Evolutionary conservation across 92 coral and sea anemone genomes (phyloP).

Genomic region (Siderastrea radians): DNA sequence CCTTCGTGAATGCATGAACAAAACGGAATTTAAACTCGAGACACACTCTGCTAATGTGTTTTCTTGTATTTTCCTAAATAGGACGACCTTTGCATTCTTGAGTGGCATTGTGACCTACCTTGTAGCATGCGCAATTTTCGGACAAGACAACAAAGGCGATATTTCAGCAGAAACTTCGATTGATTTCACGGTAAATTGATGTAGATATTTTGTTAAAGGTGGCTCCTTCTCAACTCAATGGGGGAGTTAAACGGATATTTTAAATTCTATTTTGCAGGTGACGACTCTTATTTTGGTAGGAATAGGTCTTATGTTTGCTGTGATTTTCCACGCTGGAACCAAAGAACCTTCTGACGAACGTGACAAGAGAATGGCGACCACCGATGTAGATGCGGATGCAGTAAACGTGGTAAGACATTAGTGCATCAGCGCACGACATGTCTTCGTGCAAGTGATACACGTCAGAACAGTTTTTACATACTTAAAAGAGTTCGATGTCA

Average conservation of each 20-base stretch:
- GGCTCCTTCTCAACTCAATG: background rate
- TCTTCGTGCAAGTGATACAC: no score
- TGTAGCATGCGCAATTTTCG: background rate
- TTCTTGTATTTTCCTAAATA: background rate
- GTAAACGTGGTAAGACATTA: background rate
- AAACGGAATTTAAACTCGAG: no score
- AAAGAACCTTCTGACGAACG: background rate
- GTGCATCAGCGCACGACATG: no score
- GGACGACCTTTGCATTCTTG: background rate
- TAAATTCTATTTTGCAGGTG: background rate
- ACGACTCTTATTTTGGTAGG: background rate
- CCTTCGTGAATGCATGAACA: background rate
- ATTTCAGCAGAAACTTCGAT: background rate
- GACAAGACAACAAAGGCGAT: background rate
- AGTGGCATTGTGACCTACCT: background rate
- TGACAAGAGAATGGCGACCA: background rate
- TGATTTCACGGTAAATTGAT: background rate
- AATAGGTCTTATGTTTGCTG: background rate
- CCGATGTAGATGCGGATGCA: background rate
- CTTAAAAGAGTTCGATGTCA: no score
- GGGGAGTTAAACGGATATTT: background rate
- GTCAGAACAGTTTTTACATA: no score
- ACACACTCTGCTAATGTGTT: no score
- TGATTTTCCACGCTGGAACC: constrained; percentile 17
- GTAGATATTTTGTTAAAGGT: no score